These are phyloP conservation scores for Phenganax subtilis DNA, from an alignment of 92 coral and sea anemone species.

Conservation along the genomic window DNA sequence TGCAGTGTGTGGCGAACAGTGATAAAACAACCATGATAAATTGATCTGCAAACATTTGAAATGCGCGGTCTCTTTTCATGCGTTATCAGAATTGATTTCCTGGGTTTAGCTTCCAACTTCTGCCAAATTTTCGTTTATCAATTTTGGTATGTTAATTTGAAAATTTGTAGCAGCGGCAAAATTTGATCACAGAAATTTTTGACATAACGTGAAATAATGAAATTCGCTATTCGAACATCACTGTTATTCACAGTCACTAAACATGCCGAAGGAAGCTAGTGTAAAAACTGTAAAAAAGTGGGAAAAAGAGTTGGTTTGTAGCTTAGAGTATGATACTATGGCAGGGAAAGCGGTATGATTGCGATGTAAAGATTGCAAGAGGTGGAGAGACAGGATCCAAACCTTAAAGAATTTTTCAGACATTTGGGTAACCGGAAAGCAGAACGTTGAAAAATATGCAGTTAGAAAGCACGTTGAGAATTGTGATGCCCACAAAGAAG, in stretches of 20 bases:
- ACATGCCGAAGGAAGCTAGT: slow-evolving; percentile 31
- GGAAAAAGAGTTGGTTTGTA: slow-evolving; percentile 41
- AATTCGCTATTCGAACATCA: no score
- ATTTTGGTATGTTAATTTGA: no score
- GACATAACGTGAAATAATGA: no score
- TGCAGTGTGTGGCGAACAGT: no score
- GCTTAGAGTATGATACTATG: slow-evolving; percentile 17
- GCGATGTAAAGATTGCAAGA: slow-evolving; percentile 16
- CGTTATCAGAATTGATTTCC: no score
- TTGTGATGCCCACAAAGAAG: slow-evolving; percentile 25
- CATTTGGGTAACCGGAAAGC: slow-evolving; percentile 23
- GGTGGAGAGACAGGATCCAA: slow-evolving; percentile 27
- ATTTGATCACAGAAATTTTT: no score
- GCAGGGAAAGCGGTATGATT: slow-evolving; percentile 2
- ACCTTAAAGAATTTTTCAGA: slow-evolving; percentile 6
- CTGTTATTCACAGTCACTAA: not conserved
- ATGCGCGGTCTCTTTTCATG: no score
- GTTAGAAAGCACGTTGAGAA: slow-evolving; percentile 20
- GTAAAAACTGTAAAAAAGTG: slow-evolving; percentile 39
- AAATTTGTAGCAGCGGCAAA: no score
- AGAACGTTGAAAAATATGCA: slow-evolving; percentile 16
- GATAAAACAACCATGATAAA: no score
- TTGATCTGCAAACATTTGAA: no score
- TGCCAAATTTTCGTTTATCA: no score
- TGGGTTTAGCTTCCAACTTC: no score